phyloP scores from a whole-genome alignment of 1,140 invertebrate genomes.

The Coptotermes formosanus region DNA sequence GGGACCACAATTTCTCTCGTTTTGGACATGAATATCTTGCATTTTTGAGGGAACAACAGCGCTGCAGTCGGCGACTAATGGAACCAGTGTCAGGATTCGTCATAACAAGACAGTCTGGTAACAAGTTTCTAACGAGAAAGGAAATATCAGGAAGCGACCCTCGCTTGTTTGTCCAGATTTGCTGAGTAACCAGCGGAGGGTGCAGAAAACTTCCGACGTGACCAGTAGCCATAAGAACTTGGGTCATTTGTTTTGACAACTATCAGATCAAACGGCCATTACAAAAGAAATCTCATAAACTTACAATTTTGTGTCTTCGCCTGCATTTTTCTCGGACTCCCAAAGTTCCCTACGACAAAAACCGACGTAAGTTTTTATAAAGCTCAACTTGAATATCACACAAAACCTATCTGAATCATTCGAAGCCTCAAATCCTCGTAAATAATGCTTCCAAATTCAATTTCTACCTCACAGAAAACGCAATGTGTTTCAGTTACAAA shows the following conservation, averaged over 20 bases:
- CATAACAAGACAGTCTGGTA: background rate
- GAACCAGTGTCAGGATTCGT: background rate
- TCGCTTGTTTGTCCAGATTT: slow-evolving; percentile 3
- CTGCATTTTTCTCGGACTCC: background rate
- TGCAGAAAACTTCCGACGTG: slow-evolving; percentile 14
- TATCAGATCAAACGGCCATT: background rate
- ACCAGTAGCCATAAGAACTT: background rate
- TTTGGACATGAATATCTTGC: no score
- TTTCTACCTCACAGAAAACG: no score
- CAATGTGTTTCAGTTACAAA: no score
- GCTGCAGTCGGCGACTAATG: background rate
- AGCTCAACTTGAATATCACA: no score
- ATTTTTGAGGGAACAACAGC: background rate
- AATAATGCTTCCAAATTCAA: no score
- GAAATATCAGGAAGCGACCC: background rate
- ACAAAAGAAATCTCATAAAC: background rate
- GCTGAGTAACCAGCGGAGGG: background rate
- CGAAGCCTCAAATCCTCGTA: no score
- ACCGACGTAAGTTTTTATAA: background rate
- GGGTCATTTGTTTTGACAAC: background rate
- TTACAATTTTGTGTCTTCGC: background rate
- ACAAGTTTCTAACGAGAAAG: slow-evolving; percentile 15
- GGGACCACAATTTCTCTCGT: no score
- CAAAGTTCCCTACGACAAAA: background rate
- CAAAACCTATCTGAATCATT: no score